Percentiles rank a stretch among this genome's conserved stretches.
phyloP scores from a whole-genome alignment of 2,888 invertebrate species.

The Acronicta psi region DNA sequence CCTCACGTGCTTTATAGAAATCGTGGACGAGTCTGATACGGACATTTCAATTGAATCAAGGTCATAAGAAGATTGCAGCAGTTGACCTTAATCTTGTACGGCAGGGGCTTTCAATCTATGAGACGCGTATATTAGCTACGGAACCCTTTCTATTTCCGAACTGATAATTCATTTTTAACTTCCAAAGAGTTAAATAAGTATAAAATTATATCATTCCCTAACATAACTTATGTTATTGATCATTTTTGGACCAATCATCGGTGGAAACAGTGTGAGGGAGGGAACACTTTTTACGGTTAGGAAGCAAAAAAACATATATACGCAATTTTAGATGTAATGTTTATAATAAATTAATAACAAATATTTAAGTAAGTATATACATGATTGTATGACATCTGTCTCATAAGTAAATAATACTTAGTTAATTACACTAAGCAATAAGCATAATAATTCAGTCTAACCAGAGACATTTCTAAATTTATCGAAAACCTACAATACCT shows the following conservation, averaged over 20 bases:
- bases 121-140: not conserved
- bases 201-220: not conserved
- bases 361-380: not conserved
- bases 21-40: not conserved
- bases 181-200: not conserved
- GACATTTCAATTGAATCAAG: constrained; percentile 26
- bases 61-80: not conserved
- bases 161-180: not conserved
- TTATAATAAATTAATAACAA: constrained; percentile 1
- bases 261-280: not conserved
- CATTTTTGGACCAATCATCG: not conserved
- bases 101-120: not conserved
- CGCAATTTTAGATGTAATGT: not conserved
- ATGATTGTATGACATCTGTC: constrained; percentile 1
- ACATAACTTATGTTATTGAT: not conserved
- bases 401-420: too few relatives aligned
- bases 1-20: not conserved
- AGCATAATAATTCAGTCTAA: not conserved
- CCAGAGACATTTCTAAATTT: not conserved
- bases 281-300: too few relatives aligned
- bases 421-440: not conserved
- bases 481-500: not conserved
- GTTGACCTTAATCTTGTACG: constrained; percentile 4
- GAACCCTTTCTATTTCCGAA: not conserved
- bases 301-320: too few relatives aligned